Base-by-base conservation (phyloP, 1,140 invertebrate genomes). In the Stenopsyche tienmushanensis region DNA sequence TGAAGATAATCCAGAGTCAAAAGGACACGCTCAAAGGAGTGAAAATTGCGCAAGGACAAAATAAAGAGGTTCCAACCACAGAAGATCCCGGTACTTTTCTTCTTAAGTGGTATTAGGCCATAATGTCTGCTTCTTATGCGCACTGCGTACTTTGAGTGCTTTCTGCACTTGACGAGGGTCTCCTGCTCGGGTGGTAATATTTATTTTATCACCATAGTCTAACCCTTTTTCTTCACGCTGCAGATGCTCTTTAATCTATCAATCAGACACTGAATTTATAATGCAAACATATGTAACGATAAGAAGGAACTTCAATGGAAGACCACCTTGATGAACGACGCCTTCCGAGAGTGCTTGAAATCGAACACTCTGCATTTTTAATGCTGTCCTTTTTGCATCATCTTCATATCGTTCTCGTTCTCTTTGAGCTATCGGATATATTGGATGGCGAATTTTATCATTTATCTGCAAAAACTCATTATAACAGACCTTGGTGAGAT, bases 141-240 rank as follows among this genome's bases (percentile, higher is more conserved):
- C 5, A 34, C n/a, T 5, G 29, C 29, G 29, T 34, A 13, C 29
- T 13, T 34, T 34, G 44, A 47, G 8, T 47, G 44, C 44, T 20
- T 47, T 47, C 44, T 47, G 10, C 44, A 47, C 44, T 47, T 47
- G 44, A 47, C 44, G 17, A 47, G 44, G 44, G 44, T 47, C 17
- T 47, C 10, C 10, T 7, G 7, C 44, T n/a, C n/a, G n/a, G n/a
- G n/a, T n/a, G n/a, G n/a, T n/a, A n/a, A n/a, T n/a, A n/a, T n/a
- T n/a, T n/a, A n/a, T n/a, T n/a, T n/a, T n/a, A n/a, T n/a, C n/a
- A n/a, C n/a, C n/a, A n/a, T n/a, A n/a, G n/a, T n/a, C n/a, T 39
- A 8, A n/a, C 7, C n/a, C 7, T 8, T n/a, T 39, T 39, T 39
- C 7, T 39, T n/a, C 34, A 39, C 34, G 7, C n/a, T 8, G 7